These are phyloP conservation scores for Oreotragus oreotragus DNA, from an alignment of 2,113 vertebrate species.

Conservation along the genomic window DNA sequence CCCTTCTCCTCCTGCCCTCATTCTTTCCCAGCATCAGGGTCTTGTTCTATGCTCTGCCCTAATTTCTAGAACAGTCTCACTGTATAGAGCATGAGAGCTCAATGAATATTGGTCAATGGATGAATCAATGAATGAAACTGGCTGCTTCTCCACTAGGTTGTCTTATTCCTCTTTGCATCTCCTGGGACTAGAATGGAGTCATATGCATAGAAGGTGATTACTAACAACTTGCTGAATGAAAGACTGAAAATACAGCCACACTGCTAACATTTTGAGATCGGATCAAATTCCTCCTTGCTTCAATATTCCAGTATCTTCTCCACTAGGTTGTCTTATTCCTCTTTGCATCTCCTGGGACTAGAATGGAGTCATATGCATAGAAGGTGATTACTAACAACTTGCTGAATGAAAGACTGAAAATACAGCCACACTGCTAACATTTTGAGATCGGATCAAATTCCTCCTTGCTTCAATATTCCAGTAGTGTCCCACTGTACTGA, in stretches of 20 bases:
- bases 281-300: background rate
- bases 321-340: background rate
- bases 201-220: background rate
- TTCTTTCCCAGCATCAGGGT: background rate
- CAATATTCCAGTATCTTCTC: background rate
- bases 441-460: background rate
- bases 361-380: background rate
- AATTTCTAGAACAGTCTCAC: background rate
- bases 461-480: background rate
- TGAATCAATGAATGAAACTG: background rate
- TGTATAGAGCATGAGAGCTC: background rate
- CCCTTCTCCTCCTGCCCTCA: background rate
- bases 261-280: background rate
- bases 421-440: background rate
- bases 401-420: background rate
- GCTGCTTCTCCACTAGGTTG: background rate
- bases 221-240: background rate
- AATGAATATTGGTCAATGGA: background rate
- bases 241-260: background rate
- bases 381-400: background rate
- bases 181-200: background rate
- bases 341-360: background rate
- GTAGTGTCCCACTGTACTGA: background rate
- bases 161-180: background rate
- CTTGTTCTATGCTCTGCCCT: background rate